Percentiles rank a stretch among this genome's conserved stretches.
phyloP scores from a whole-genome alignment of 2,888 invertebrate genomes.

The Litoditis marina region DNA sequence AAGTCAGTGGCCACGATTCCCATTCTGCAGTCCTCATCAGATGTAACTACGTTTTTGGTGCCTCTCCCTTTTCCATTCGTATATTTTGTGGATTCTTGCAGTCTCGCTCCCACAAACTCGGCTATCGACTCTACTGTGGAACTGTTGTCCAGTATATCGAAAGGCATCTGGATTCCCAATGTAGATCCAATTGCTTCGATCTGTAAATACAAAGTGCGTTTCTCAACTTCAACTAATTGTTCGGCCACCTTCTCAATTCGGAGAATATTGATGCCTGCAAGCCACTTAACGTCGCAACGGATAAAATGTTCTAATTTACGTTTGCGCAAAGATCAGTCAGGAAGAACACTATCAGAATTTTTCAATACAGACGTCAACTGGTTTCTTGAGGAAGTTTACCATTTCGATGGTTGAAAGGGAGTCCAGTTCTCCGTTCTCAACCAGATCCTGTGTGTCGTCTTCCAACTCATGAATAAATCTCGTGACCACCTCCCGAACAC shows the following conservation, averaged over 20 bases:
- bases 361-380: too few relatives aligned
- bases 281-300: too few relatives aligned
- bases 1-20: constrained; percentile 6
- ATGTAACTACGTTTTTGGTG: too few relatives aligned
- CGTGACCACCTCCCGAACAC: constrained; percentile 22
- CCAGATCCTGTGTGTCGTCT: constrained; percentile 23
- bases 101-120: constrained; percentile 23
- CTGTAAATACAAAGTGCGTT: background rate
- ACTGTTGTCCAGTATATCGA: constrained; percentile 30
- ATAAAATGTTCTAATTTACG: too few relatives aligned
- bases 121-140: constrained; percentile 23
- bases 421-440: constrained; percentile 31
- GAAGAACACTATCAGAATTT: too few relatives aligned
- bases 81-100: constrained; percentile 11
- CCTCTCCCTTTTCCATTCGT: too few relatives aligned
- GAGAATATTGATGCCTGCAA: too few relatives aligned
- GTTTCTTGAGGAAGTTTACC: too few relatives aligned
- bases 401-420: constrained; percentile 40
- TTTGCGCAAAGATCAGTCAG: too few relatives aligned
- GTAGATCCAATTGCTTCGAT: constrained; percentile 33
- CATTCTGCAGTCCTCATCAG: too few relatives aligned
- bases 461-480: constrained; percentile 22
- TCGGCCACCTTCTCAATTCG: too few relatives aligned
- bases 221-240: too few relatives aligned
- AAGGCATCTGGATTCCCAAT: constrained; percentile 32